Base-by-base conservation (phyloP, 2,888 invertebrate genomes). In the Opisthograptis luteolata region DNA sequence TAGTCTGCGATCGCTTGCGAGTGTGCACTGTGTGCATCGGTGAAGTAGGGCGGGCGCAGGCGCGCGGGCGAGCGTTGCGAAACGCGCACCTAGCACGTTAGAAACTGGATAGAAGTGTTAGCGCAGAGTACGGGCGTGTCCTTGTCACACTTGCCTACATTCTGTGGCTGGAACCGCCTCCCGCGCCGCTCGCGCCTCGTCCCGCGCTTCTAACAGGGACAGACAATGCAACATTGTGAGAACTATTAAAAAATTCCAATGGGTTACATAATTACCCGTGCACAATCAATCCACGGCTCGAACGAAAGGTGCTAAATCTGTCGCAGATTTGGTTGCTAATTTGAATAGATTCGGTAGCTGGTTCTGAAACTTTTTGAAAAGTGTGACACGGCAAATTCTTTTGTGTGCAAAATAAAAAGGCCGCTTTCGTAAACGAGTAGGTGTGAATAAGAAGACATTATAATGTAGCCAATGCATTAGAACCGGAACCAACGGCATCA, bases 111-210 rank as follows among this genome's bases (percentile, higher is more conserved):
- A 88, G 89, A 87, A 88, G 86, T 87, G 84, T 83, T 87, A 81
- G 84, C 81, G 79, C 83, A 79, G 79, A 81, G 88, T 88, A 87
- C 89, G 86, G 87, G 89, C 85, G 87, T 88, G 89, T 88, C 89
- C 89, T 90, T 90, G 89, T 89, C 89, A 89, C 88, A 88, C 81
- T 90, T 90, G 89, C 89, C 89, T 88, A 89, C 89, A 90, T 90
- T 89, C 86, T 84, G 80, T 75, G 79, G 79, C 82, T 75, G 73
- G 75, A 80, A 76, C 73, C 79, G 69, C 80, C 79, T 75, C 82
- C 77, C 81, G 71, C 81, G 59, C 79, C 76, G 68, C 78, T 63
- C 47, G 15, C 30, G 27, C 41, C 10, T 20, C 73, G 46, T 70
- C 67, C 64, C 70, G 55, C 60, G 49, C 73, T 64, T 70, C 73